Conservation (phyloP, 64 coral and sea anemone genomes). For the Dendronephthya gigantea region DNA sequence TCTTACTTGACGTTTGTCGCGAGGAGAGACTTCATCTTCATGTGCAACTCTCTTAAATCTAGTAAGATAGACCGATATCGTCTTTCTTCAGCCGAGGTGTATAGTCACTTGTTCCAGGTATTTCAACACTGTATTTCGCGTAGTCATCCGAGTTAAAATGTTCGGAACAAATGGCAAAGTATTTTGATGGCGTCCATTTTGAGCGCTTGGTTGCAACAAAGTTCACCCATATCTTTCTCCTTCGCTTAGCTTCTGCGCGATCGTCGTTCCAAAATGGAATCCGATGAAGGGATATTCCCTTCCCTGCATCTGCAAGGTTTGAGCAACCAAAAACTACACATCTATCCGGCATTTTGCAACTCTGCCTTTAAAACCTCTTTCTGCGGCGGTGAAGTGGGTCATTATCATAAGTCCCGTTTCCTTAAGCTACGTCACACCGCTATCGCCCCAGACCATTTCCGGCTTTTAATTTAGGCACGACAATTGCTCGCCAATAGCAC, state of each 20-base stretch:
- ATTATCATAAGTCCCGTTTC: too few relatives aligned
- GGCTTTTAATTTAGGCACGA: too few relatives aligned
- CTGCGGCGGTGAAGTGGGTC: too few relatives aligned
- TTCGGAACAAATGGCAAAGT: neutral
- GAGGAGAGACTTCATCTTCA: neutral
- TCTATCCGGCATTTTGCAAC: conserved; percentile 1
- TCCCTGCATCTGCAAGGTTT: neutral
- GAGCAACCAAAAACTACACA: conserved; percentile 12
- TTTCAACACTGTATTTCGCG: neutral
- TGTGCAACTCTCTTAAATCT: neutral
- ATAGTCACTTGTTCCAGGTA: neutral
- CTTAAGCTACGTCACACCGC: too few relatives aligned
- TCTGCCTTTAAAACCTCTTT: too few relatives aligned
- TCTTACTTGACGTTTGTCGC: neutral
- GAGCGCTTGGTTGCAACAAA: neutral
- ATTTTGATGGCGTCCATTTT: conserved; percentile 1
- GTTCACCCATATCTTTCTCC: conserved; percentile 8
- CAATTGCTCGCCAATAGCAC: too few relatives aligned
- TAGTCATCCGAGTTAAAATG: neutral
- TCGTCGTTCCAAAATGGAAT: neutral
- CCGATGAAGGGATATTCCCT: conserved; percentile 7
- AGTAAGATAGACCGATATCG: neutral
- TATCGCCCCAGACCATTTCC: too few relatives aligned
- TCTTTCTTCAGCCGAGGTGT: neutral
- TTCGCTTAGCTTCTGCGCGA: neutral